Evolutionary conservation across 1,140 invertebrate genomes (phyloP).

Genomic region (Rhizoglyphus robini): DNA sequence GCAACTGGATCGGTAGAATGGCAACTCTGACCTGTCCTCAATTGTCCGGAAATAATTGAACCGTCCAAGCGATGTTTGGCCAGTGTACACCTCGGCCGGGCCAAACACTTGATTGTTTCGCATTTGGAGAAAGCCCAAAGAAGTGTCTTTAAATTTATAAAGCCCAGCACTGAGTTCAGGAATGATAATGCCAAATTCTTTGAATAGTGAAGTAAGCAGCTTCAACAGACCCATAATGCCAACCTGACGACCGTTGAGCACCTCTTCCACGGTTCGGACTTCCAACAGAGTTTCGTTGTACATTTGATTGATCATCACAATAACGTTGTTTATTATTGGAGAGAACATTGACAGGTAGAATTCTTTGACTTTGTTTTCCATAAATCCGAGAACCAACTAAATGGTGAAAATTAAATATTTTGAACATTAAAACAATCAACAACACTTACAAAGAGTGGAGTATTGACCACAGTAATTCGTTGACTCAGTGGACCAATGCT

Average conservation of each 20-base stretch:
- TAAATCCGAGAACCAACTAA: background rate
- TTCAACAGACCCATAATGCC: background rate
- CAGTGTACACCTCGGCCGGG: slow-evolving; percentile 5
- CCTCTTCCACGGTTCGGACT: background rate
- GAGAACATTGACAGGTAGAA: background rate
- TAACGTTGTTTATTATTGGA: slow-evolving; percentile 11
- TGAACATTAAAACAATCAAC: slow-evolving; percentile 2
- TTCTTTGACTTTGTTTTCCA: background rate
- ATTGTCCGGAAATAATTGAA: background rate
- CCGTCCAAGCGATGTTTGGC: background rate
- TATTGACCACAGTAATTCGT: slow-evolving; percentile 3
- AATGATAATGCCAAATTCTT: background rate
- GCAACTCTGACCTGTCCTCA: background rate
- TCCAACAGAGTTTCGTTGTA: background rate
- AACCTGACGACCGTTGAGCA: slow-evolving; percentile 7
- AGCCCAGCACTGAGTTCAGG: background rate
- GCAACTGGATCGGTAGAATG: background rate
- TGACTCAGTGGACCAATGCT: background rate
- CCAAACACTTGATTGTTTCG: slow-evolving; percentile 3
- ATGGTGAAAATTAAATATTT: background rate
- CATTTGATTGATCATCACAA: background rate
- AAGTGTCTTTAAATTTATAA: slow-evolving; percentile 5
- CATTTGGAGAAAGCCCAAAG: slow-evolving; percentile 1
- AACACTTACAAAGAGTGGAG: background rate
- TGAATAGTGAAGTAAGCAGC: background rate